Evolutionary conservation across 2,888 invertebrate species (phyloP), one percentile per base, ranked within the genome.

Genomic region (Bimastos eiseni): DNA sequence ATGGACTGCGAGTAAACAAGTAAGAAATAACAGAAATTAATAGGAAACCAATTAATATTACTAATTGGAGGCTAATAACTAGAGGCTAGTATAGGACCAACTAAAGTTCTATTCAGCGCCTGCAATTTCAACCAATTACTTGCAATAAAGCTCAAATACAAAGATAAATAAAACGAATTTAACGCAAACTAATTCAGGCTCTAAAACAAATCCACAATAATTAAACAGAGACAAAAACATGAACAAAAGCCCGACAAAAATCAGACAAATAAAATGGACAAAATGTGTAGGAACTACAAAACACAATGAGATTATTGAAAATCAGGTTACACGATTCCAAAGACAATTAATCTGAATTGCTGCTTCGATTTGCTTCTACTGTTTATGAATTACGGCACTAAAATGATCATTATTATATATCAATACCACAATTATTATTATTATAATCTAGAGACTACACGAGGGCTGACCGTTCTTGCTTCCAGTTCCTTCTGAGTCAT

Each of bases 381-480:
- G n/a, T n/a, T n/a, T n/a, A n/a, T n/a, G n/a, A n/a, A n/a, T n/a
- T n/a, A n/a, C n/a, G n/a, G n/a, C n/a, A n/a, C n/a, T n/a, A n/a
- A n/a, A n/a, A n/a, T n/a, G n/a, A n/a, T n/a, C n/a, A n/a, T n/a
- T n/a, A n/a, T n/a, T n/a, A n/a, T n/a, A n/a, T n/a, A n/a, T n/a
- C n/a, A n/a, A n/a, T n/a, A n/a, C n/a, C n/a, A n/a, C n/a, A n/a
- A n/a, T n/a, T n/a, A n/a, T n/a, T n/a, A n/a, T n/a, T n/a, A n/a
- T n/a, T n/a, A 8, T 38, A 38, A 38, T 38, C 38, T 38, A 38
- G 13, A 5, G 17, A 44, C 44, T 49, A 24, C 1, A 6, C 4
- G 84, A 86, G 30, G 24, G 36, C 86, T 86, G 86, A 86, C 86
- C 86, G 19, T 36, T 86, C 37, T 86, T 86, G 86, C 86, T 36